These are phyloP conservation scores for Akabosia matsudoensis DNA, from an alignment of 1,140 invertebrate genomes.

Conservation along the genomic window DNA sequence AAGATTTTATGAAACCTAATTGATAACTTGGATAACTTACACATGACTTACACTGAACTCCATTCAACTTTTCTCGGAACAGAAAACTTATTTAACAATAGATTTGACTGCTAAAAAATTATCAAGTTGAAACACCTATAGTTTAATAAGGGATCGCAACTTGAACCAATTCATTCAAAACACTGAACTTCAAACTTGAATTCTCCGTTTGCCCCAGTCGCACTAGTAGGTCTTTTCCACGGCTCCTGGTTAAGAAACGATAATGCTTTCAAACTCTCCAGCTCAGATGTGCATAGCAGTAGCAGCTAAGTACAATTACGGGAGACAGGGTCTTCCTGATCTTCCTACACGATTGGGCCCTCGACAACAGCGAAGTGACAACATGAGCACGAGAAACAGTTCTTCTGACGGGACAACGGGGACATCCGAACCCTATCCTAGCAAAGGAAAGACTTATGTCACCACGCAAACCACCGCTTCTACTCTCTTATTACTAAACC, in stretches of 20 bases:
- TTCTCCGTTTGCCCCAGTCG: not conserved
- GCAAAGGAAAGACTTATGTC: not conserved
- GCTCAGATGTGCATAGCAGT: not conserved
- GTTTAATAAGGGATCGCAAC: too few relatives aligned
- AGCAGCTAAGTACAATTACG: not conserved
- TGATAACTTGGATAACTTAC: too few relatives aligned
- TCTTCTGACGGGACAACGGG: too few relatives aligned
- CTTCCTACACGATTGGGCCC: not conserved
- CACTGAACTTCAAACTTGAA: not conserved
- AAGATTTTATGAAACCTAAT: too few relatives aligned
- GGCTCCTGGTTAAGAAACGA: not conserved
- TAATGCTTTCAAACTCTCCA: not conserved
- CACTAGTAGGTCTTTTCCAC: too few relatives aligned
- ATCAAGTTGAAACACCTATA: too few relatives aligned
- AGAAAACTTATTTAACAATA: not conserved
- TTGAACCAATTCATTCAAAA: not conserved
- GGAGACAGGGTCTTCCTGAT: not conserved
- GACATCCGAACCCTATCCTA: not conserved
- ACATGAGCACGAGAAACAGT: too few relatives aligned
- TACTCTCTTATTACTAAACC: too few relatives aligned
- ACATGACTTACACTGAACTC: too few relatives aligned
- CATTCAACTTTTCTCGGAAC: too few relatives aligned
- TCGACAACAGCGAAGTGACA: not conserved
- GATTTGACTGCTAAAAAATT: too few relatives aligned
- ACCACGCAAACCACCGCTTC: too few relatives aligned